Evolutionary conservation across 1,140 invertebrate species (phyloP).

Genomic region (Anastrepha obliqua): DNA sequence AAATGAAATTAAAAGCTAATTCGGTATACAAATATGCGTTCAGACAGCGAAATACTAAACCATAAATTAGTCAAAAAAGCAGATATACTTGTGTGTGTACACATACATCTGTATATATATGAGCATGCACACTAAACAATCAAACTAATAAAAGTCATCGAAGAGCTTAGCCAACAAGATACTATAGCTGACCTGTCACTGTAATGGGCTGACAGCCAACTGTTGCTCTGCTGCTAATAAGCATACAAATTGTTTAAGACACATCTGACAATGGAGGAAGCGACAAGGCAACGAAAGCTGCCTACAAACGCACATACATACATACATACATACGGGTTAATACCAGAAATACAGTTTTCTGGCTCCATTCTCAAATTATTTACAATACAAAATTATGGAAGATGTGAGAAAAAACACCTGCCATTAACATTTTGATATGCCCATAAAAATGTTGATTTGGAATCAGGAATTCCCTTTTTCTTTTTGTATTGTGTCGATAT

Average conservation of each 20-base stretch:
- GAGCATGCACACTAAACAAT: too few relatives aligned
- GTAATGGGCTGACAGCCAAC: too few relatives aligned
- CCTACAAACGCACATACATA: too few relatives aligned
- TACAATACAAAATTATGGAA: neutral
- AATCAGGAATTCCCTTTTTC: neutral
- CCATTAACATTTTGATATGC: neutral
- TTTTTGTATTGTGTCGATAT: neutral
- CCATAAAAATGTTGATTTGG: neutral
- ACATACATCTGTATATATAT: too few relatives aligned
- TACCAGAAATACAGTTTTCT: neutral
- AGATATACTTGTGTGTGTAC: too few relatives aligned
- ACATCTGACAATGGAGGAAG: neutral
- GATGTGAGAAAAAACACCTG: neutral
- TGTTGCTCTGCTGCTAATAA: too few relatives aligned
- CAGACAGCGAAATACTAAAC: too few relatives aligned
- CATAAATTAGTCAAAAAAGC: too few relatives aligned
- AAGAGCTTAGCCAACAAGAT: too few relatives aligned
- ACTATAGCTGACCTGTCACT: too few relatives aligned
- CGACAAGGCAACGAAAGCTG: neutral
- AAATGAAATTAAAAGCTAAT: conserved; percentile 2
- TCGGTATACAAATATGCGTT: neutral
- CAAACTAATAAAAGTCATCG: too few relatives aligned
- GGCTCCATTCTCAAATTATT: neutral
- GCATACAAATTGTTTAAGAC: too few relatives aligned
- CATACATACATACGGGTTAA: neutral